Evolutionary conservation across 1,140 invertebrate genomes (phyloP).

Genomic region (Rhopalosiphum maidis): DNA sequence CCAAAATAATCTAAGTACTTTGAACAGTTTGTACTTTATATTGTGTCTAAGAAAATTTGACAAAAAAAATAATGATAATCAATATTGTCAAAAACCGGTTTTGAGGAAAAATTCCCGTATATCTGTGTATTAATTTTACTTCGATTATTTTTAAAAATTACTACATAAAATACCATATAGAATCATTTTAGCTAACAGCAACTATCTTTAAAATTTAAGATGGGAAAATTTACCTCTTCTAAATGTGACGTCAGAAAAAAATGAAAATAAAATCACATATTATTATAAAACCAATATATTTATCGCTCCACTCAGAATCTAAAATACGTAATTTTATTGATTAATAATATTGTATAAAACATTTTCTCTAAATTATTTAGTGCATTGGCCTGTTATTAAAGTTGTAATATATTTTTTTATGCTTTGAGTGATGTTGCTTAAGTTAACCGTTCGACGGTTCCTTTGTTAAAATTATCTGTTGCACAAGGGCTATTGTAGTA

Average conservation of each 20-base stretch:
- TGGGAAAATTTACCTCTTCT: neutral
- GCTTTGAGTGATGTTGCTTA: neutral
- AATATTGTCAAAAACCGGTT: neutral
- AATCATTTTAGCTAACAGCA: neutral
- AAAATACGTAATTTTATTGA: neutral
- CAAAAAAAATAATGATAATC: too few relatives aligned
- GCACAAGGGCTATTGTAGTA: neutral
- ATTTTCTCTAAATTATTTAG: neutral
- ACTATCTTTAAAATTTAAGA: neutral
- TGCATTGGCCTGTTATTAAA: neutral
- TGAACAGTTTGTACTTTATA: too few relatives aligned
- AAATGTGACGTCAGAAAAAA: neutral
- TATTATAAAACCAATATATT: neutral
- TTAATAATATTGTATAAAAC: neutral
- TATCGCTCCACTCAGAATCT: neutral
- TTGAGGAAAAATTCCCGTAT: neutral
- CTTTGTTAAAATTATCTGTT: neutral
- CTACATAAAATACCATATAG: neutral
- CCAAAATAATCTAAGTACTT: too few relatives aligned
- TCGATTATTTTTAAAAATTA: neutral
- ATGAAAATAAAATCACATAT: neutral
- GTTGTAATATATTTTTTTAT: neutral
- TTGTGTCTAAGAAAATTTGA: too few relatives aligned
- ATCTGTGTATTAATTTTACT: neutral
- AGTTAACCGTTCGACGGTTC: neutral